Evolutionary conservation across 1,140 invertebrate species (phyloP).

Genomic region (Harpegnathos saltator): DNA sequence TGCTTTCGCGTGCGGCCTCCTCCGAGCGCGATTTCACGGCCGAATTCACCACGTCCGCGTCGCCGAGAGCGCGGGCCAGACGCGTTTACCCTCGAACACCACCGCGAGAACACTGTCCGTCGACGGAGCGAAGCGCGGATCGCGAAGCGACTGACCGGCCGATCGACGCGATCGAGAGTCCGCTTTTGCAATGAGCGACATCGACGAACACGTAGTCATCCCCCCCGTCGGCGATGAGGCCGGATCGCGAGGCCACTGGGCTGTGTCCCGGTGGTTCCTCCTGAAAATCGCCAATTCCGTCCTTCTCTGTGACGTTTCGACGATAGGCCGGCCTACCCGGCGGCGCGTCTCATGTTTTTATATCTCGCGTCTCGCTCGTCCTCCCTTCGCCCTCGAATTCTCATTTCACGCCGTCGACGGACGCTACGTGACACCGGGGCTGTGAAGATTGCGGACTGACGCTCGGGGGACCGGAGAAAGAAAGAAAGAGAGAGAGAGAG

Average conservation of each 20-base stretch:
- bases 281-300: background rate
- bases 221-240: background rate
- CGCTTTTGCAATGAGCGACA: background rate
- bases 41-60: background rate
- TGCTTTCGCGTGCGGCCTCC: background rate
- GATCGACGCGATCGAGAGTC: background rate
- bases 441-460: background rate
- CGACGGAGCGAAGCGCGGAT: background rate
- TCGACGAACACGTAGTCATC: background rate
- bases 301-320: constrained; percentile 19
- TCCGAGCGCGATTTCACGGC: background rate
- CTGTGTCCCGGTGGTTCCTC: background rate
- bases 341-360: constrained; percentile 17
- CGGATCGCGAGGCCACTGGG: too few species aligned
- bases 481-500: background rate
- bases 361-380: background rate
- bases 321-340: background rate
- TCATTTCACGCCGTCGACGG: background rate
- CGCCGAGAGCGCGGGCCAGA: background rate
- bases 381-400: background rate
- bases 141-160: background rate
- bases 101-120: constrained; percentile 24
- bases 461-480: background rate
- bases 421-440: background rate
- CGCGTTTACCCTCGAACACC: background rate